Base-by-base conservation (phyloP, 2,888 invertebrate species). In the Lottia gigantea region DNA sequence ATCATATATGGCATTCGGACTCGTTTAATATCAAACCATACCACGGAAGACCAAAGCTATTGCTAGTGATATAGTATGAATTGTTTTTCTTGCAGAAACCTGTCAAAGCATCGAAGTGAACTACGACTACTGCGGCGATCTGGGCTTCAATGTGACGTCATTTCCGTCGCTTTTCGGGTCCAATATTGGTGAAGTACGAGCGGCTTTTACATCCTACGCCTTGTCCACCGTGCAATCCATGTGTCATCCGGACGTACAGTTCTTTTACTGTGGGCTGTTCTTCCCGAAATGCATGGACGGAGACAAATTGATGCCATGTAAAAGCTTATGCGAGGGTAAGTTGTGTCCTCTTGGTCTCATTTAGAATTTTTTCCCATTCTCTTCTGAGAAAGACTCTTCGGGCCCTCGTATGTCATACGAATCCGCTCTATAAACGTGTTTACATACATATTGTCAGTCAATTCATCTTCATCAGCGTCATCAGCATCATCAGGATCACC, bases 271-370 rank as follows among this genome's bases (percentile, higher is more conserved):
- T 67, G 71, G 77, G 12, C 61, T 76, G 8, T 77, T 81, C 68
- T 83, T 84, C 67, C 82, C 82, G 3, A 69, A 75, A 45, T 84
- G 84, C 66, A 72, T 73, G 8, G 70, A 72, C 8, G 79, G 78
- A 8, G 25, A 61, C 0, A 73, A 73, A 11, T 65, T 70, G 6
- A 49, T 72, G 26, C 82, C 83, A 7, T 84, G 84, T 73, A 72
- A 72, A 49, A 71, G 76, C 62, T 66, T 80, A 1, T 84, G 84
- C 75, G 62, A 79, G 70, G 80, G 84, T 83, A 73, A 71, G 74
- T 63, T 6, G 11, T 11, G 31, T 31, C 31, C 31, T 31, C 31
- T 31, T 31, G 31, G 31, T 6, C 31, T n/a, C 2, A 31, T 31
- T 6, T 31, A 31, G 31, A 4, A 4, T 31, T 31, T 31, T 31